Evolutionary conservation across 92 coral and sea anemone species (phyloP).

Genomic region (Ricordea florida): DNA sequence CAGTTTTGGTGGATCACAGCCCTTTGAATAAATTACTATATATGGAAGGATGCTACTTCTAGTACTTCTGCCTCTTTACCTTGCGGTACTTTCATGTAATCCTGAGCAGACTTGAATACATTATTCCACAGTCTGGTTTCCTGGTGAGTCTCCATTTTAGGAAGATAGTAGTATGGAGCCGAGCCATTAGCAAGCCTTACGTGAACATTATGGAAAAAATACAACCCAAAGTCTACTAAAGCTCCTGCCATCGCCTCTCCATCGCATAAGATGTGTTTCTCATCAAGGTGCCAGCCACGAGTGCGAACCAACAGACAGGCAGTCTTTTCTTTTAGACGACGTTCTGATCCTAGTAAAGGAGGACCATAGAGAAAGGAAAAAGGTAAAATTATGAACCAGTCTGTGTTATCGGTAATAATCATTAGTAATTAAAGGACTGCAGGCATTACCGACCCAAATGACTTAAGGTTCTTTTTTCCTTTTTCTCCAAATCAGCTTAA

Average conservation of each 20-base stretch:
- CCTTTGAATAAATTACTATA: no score
- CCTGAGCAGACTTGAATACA: constrained; percentile 93
- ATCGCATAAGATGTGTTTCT: constrained; percentile 93
- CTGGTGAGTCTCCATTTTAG: constrained; percentile 94
- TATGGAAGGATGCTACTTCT: no score
- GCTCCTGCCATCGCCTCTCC: constrained; percentile 92
- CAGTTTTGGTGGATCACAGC: no score
- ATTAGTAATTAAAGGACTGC: no score
- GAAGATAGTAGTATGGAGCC: constrained; percentile 94
- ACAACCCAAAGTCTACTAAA: constrained; percentile 97
- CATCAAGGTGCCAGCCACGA: constrained; percentile 98
- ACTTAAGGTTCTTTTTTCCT: no score
- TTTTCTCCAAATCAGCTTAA: no score
- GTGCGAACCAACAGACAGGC: constrained; percentile 87
- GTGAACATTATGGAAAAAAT: constrained; percentile 92
- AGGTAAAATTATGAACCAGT: no score
- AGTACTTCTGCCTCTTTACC: no score
- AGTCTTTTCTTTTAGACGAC: constrained; percentile 87
- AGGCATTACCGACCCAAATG: no score
- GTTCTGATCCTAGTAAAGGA: constrained; percentile 71
- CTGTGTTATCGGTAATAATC: no score
- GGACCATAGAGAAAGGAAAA: no score
- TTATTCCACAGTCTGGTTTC: constrained; percentile 98
- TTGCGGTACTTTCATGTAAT: constrained; percentile 91
- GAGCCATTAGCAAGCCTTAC: constrained; percentile 79